Conservation (phyloP, 2,113 vertebrate genomes). For the Gnathonemus echidnorhynchus region DNA sequence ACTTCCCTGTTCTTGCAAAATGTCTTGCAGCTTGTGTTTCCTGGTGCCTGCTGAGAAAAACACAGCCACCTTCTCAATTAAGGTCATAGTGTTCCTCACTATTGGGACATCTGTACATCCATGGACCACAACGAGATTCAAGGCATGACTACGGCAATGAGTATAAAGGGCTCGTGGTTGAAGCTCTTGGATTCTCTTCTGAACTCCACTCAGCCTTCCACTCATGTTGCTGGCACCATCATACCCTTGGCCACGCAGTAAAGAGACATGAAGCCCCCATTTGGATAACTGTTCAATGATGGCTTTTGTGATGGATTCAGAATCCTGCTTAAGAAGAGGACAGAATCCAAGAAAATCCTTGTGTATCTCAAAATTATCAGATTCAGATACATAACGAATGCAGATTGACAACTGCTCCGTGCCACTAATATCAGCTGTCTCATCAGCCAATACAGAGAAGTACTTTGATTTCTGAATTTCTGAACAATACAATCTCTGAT, state of each 20-base stretch:
- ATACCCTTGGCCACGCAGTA: not conserved
- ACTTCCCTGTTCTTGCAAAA: no score
- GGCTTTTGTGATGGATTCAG: not conserved
- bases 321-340: not conserved
- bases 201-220: no score
- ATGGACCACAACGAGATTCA: no score
- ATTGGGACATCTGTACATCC: no score
- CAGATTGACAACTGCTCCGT: not conserved
- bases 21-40: no score
- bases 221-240: not conserved
- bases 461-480: not conserved
- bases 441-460: conserved; percentile 9
- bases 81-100: no score
- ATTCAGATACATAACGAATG: not conserved
- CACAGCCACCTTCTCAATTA: no score
- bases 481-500: not conserved
- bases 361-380: not conserved
- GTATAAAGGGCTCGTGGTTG: no score
- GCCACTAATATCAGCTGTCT: not conserved
- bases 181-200: no score
- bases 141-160: no score
- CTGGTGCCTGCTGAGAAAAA: no score
- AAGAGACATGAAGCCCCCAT: conserved; percentile 1
- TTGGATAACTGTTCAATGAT: not conserved
- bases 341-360: conserved; percentile 11